Evolutionary conservation across 2,113 vertebrate genomes (phyloP), one percentile per base, ranked within the genome.

Genomic region (Baryphthengus martii): DNA sequence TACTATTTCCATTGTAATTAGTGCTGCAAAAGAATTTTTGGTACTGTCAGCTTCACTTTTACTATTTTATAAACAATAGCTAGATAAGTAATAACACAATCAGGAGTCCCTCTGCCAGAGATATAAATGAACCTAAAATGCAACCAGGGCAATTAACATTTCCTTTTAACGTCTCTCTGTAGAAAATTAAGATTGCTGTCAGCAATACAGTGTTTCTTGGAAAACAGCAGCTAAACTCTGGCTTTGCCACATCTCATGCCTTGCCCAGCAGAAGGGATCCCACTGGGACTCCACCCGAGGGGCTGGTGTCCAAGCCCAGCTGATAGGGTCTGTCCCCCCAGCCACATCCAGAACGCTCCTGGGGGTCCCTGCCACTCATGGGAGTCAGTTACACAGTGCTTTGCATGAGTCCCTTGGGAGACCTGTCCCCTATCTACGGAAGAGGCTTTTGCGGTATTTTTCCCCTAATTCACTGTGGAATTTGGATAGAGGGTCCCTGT

Each of bases 21-120:
- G 45, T 40, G 62, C 74, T 61, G 44, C 85, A 84, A 62, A 87
- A 61, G 35, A 78, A 47, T 65, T 72, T 85, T 47, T 29, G 37
- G 39, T 76, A 71, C 83, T 72, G 65, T 56, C 80, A 81, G 76
- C 78, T 77, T 82, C 47, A 65, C 83, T 88, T 88, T 75, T 78
- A 95, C 76, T 95, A 85, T 92, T 93, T 93, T 77, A 72, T 93
- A 85, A 81, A 88, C 92, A 80, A 94, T 74, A 84, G 35, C 25
- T 49, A 35, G 47, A 56, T 89, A 87, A 91, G 78, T 72, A 77
- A 59, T 58, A 66, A 66, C 1, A 4, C 37, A 65, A n/a, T 40
- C 58, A 75, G 76, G 62, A 85, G 10, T 28, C 68, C 44, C n/a
- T 92, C 50, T 58, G 26, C 59, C 28, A 50, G 77, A 5, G 39